These are phyloP conservation scores for Andrena trimmerana DNA, from an alignment of 2,888 invertebrate genomes.

Conservation along the genomic window DNA sequence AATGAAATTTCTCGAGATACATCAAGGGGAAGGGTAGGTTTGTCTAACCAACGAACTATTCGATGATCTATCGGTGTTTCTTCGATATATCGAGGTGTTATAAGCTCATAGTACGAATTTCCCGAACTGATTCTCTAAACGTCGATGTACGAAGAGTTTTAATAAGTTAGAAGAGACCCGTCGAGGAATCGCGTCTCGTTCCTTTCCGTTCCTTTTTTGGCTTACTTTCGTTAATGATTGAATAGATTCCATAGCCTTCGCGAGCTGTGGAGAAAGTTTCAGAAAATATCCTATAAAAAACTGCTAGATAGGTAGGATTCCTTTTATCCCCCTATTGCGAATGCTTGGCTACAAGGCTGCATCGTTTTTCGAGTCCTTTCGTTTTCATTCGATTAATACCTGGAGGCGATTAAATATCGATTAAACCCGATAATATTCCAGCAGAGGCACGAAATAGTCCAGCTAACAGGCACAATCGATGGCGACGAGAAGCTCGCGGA, in stretches of 20 bases:
- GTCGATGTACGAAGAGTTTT: conserved; percentile 19
- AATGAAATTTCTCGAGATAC: conserved; percentile 34
- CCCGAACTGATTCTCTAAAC: not conserved
- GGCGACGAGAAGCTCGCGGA: conserved; percentile 45
- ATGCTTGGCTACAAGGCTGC: conserved; percentile 27
- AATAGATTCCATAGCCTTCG: not conserved
- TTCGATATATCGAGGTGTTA: conserved; percentile 9
- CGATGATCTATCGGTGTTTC: conserved; percentile 6
- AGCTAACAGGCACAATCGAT: conserved; percentile 68
- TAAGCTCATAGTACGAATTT: conserved; percentile 41
- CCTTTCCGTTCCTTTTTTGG: too few species aligned
- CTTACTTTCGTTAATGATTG: conserved; percentile 21
- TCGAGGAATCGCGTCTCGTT: not conserved
- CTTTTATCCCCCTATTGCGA: conserved; percentile 24
- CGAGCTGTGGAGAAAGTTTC: not conserved
- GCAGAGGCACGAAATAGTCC: conserved; percentile 79
- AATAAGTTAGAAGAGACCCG: conserved; percentile 3
- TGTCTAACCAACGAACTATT: conserved; percentile 20
- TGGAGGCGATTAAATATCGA: conserved; percentile 45
- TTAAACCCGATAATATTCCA: conserved; percentile 63
- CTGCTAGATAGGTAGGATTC: not conserved
- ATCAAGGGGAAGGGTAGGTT: conserved; percentile 14
- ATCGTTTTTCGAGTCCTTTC: not conserved
- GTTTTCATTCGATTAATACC: conserved; percentile 33
- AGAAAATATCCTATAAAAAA: conserved; percentile 3